Base-by-base conservation (phyloP, 2,888 invertebrate species). In the Pinctada fucata region DNA sequence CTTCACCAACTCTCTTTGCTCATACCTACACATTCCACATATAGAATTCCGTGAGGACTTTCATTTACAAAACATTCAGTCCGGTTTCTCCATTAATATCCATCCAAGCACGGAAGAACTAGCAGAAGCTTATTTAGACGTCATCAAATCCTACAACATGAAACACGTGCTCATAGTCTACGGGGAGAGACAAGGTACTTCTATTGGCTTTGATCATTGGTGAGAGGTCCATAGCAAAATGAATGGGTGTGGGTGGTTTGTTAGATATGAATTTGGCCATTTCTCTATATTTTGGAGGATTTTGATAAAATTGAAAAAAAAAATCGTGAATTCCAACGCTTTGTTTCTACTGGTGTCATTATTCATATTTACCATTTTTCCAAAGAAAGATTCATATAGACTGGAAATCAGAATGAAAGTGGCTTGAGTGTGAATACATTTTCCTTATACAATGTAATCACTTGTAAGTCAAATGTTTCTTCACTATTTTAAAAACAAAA, bases 51-150 rank as follows among this genome's bases (percentile, higher is more conserved):
- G 95, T 86, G 96, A 96, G 94, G 90, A 90, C 80, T 72, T 86
- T 13, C 71, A 76, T 45, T 76, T 75, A 3, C 66, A 74, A 49
- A 79, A 78, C 47, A 67, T 81, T 13, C 93, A 96, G 79, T 97
- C 97, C 92, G 97, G 96, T 89, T 97, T 97, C 91, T 95, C 97
- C 81, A 93, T 97, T 78, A 97, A 97, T 93, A 93, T 97, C 83
- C 95, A 95, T 93, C 97, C 97, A 0, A 95, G 96, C 74, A 94
- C 95, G 0, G 94, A 94, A 63, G 95, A 96, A 13, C 94, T 98
- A 76, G 96, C 97, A 83, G 95, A 96, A 82, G 96, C 90, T 0
- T 97, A 97, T 92, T 94, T 95, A 76, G 97, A 98, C 90, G 93
- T 97, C 80, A 95, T 97, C 10, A 95, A 95, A 91, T 93, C 93